Base-by-base conservation (phyloP, 2,797 vertebrate genomes). In the Cyprinodon diabolis region DNA sequence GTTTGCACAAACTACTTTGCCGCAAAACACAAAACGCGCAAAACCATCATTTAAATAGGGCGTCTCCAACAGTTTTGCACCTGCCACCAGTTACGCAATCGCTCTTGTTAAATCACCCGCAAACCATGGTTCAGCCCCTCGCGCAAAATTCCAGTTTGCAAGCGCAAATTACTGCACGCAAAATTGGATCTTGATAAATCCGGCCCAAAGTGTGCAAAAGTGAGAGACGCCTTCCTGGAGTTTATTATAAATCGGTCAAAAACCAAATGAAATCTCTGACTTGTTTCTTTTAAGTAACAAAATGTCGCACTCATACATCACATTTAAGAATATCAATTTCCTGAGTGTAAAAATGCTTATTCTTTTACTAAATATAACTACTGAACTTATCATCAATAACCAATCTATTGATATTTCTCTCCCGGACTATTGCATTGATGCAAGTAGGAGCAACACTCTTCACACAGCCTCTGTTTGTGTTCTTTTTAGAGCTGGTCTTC, bases 401-500 rank as follows among this genome's bases (percentile, higher is more conserved):
- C 2, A 1, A 43, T n/a, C 4, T 63, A 47, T 35, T 30, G 2
- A 68, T 51, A 14, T 68, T 68, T 1, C 23, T 56, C 30, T 21
- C 4, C 9, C 1, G 19, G 4, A 4, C 17, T 76, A 14, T 35
- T 30, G 6, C 3, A 35, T 7, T 71, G 12, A 71, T 37, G 13
- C 6, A 45, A 37, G 30, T 23, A 62, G 47, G 6, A 52, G 43
- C 30, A 43, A 63, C 21, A 6, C 6, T 25, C 58, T 54, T 54
- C 48, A 51, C 15, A 40, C 47, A 37, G 6, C 9, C 14, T 7
- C 21, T 52, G 56, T 51, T 52, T 67, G 2, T 74, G 30, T 30
- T 30, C 11, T 40, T 51, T 80, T 21, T 75, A 95, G 93, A 84
- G 82, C 67, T 79, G 43, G 65, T 68, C 62, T 1, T 79, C 87